Conservation (phyloP, 2,113 vertebrate genomes). For the Craseonycteris thonglongyai region DNA sequence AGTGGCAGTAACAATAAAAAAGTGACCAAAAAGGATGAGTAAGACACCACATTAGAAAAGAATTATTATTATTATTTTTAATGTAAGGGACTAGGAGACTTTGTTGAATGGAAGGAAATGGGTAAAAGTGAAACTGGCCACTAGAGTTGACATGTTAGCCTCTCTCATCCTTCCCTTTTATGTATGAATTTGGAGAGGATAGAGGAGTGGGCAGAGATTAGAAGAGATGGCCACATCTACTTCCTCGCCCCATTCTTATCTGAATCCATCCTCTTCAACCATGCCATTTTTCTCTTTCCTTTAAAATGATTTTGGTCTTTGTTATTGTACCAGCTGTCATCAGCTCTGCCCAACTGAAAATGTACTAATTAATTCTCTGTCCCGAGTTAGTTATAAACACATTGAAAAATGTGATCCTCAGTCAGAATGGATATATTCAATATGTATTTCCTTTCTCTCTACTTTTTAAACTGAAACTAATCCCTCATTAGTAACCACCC, state of each 20-base stretch:
- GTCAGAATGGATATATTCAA: neutral
- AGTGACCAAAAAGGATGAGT: neutral
- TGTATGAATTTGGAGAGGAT: neutral
- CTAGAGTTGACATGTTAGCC: neutral
- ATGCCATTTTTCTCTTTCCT: neutral
- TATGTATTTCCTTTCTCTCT: neutral
- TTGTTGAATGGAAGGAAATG: neutral
- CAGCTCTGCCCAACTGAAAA: neutral
- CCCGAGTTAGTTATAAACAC: neutral
- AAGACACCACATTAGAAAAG: neutral
- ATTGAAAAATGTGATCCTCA: neutral
- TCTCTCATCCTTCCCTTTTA: neutral
- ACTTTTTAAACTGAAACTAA: neutral
- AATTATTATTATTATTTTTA: neutral
- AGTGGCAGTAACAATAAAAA: neutral
- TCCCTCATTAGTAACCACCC: neutral
- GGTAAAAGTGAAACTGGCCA: neutral
- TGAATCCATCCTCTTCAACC: neutral
- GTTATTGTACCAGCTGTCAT: neutral
- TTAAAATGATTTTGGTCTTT: conserved; percentile 12
- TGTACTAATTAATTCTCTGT: neutral
- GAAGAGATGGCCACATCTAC: neutral
- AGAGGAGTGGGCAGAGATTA: neutral
- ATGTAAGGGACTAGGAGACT: neutral
- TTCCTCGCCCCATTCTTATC: neutral